Evolutionary conservation across 2,888 invertebrate species (phyloP), one percentile per base, ranked within the genome.

Genomic region (Dyspetes luteomarginatus): DNA sequence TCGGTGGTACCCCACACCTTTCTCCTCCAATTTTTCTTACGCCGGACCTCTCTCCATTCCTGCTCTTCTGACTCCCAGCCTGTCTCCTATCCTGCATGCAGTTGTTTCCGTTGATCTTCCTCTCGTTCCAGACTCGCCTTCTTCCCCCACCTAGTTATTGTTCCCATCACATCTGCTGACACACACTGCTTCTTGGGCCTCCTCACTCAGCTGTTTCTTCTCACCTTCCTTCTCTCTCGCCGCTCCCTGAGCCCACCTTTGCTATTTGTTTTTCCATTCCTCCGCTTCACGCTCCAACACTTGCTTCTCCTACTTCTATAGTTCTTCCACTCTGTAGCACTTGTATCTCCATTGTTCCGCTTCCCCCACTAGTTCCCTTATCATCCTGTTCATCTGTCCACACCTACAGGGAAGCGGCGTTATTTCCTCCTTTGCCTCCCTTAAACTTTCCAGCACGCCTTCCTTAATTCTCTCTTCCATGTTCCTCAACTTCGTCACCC

Each of bases 321-420:
- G 19, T 22, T 12, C 58, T 15, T 3, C 58, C 5, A 28, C 58
- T 15, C 19, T 30, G 9, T 71, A 52, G 9, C 36, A 3, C 4
- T 52, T 67, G 7, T 15, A 52, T 1, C 30, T 17, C 69, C 56
- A 71, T 3, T 58, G 45, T 30, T 71, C 30, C 1, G 28, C 30
- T 30, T 71, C 58, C 19, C 12, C 45, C 30, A 71, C 1, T 0
- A 58, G 9, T 12, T 69, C 69, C 17, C 30, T 69, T 56, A 69
- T 48, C 0, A 69, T 58, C 7, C 58, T 28, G n/a, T 58, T 58
- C 69, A 69, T 69, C 3, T 48, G 19, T 12, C 58, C 69, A 4
- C 69, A 69, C 19, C 69, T 45, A 3, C 69, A 69, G 1, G 69
- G 69, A 1, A 69, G 17, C 2, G 58, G 69, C 9, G 55, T 1